Percentiles rank a stretch among this genome's conserved stretches.
These are phyloP conservation scores for Eupelmus urozonus DNA, from an alignment of 2,888 invertebrate species.

Conservation along the genomic window DNA sequence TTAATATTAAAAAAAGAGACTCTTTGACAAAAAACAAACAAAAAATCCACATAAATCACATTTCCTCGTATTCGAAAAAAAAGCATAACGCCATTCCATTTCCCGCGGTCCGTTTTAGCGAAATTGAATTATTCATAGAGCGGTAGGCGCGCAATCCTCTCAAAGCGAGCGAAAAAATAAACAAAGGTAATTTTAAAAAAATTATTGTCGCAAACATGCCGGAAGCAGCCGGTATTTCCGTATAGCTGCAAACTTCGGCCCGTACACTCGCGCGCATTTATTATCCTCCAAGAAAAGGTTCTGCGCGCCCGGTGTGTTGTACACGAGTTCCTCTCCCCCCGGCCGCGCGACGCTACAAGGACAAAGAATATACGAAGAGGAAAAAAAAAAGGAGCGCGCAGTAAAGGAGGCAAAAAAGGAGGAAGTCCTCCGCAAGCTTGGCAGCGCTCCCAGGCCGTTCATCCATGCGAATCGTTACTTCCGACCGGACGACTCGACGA, in stretches of 20 bases:
- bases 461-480: conserved; percentile 61
- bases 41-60: too few species aligned
- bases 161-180: neutral
- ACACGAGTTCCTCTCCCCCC: neutral
- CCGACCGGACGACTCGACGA: conserved; percentile 59
- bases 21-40: too few species aligned
- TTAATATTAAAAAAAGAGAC: too few species aligned
- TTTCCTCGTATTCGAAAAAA: too few species aligned
- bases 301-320: conserved; percentile 7
- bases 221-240: conserved; percentile 17
- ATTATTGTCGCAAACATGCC: conserved; percentile 17
- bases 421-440: conserved; percentile 58
- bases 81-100: too few species aligned
- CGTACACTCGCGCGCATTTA: conserved; percentile 19
- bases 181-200: conserved; percentile 12
- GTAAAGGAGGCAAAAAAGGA: conserved; percentile 45
- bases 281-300: conserved; percentile 23
- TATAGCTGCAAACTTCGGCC: conserved; percentile 5
- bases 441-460: conserved; percentile 60
- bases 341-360: neutral
- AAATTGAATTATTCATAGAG: too few species aligned
- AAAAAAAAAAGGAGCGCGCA: neutral
- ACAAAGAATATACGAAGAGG: too few species aligned
- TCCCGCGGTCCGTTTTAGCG: too few species aligned
- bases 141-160: too few species aligned